Evolutionary conservation across 2,113 vertebrate genomes (phyloP).

Genomic region (Phrynosoma platyrhinos): DNA sequence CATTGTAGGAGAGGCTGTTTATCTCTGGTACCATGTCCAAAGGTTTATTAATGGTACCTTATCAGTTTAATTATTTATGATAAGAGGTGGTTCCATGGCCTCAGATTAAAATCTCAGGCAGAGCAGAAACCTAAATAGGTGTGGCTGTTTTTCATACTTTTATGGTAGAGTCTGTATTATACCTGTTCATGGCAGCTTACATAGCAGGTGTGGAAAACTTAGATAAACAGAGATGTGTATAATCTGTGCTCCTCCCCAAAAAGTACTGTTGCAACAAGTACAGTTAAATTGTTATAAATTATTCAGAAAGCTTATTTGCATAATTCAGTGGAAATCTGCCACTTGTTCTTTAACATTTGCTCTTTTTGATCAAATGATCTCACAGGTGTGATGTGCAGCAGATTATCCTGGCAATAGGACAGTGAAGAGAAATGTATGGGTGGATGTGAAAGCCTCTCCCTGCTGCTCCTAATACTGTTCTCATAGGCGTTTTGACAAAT

Average conservation of each 20-base stretch:
- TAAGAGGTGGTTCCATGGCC: slow-evolving; percentile 10
- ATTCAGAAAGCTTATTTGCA: background rate
- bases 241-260: background rate
- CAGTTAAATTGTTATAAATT: background rate
- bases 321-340: background rate
- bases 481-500: background rate
- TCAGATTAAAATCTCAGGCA: slow-evolving; percentile 36
- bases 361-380: background rate
- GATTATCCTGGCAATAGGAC: background rate
- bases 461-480: background rate
- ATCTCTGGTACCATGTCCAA: slow-evolving; percentile 11
- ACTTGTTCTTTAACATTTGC: background rate
- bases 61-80: slow-evolving; percentile 57
- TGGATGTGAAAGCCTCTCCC: background rate
- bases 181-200: background rate
- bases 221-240: background rate
- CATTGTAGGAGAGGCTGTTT: slow-evolving; percentile 9
- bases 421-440: background rate
- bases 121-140: slow-evolving; percentile 33
- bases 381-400: background rate
- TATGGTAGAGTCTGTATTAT: slow-evolving; percentile 38
- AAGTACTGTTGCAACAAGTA: no score
- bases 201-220: slow-evolving; percentile 34
- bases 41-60: slow-evolving; percentile 1
- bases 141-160: background rate